Percentiles rank a stretch among this genome's conserved stretches.
Evolutionary conservation across 2,113 vertebrate species (phyloP).

Genomic region (Carettochelys insculpta): DNA sequence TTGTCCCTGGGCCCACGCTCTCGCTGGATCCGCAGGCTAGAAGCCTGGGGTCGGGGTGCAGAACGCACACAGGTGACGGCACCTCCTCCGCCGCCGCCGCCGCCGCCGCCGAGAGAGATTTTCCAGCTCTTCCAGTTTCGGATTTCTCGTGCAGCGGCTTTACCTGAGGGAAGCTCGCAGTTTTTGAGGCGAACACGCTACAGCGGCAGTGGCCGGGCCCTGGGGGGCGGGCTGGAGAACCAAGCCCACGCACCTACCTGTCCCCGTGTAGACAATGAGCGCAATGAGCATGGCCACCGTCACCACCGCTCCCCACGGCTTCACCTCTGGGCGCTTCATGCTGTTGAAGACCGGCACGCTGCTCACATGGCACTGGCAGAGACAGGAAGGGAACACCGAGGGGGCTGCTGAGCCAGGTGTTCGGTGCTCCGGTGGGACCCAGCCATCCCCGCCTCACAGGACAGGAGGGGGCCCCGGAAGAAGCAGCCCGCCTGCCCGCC

Average conservation of each 20-base stretch:
- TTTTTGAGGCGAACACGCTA: background rate
- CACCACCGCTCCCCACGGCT: slow-evolving; percentile 91
- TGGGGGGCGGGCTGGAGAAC: background rate
- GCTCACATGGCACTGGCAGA: slow-evolving; percentile 91
- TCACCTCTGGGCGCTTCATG: slow-evolving; percentile 87
- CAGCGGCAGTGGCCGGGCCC: accelerated
- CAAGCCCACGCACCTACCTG: slow-evolving; percentile 75
- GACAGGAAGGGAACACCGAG: background rate
- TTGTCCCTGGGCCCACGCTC: background rate
- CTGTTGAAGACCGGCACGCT: slow-evolving; percentile 96
- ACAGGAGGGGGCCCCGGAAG: background rate
- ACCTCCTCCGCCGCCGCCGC: background rate
- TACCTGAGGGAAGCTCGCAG: background rate
- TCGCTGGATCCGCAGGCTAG: accelerated
- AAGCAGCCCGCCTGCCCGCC: background rate
- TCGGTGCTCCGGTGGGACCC: background rate
- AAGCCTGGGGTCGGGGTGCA: background rate
- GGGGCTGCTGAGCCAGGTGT: background rate
- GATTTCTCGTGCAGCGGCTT: background rate
- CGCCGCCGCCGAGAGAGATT: background rate
- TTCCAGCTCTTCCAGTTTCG: background rate
- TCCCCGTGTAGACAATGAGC: slow-evolving; percentile 95
- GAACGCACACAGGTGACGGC: background rate
- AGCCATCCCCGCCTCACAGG: background rate
- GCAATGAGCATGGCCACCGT: slow-evolving; percentile 92